Evolutionary conservation across 2,888 invertebrate genomes (phyloP).

Genomic region (Ophion ventricosus): DNA sequence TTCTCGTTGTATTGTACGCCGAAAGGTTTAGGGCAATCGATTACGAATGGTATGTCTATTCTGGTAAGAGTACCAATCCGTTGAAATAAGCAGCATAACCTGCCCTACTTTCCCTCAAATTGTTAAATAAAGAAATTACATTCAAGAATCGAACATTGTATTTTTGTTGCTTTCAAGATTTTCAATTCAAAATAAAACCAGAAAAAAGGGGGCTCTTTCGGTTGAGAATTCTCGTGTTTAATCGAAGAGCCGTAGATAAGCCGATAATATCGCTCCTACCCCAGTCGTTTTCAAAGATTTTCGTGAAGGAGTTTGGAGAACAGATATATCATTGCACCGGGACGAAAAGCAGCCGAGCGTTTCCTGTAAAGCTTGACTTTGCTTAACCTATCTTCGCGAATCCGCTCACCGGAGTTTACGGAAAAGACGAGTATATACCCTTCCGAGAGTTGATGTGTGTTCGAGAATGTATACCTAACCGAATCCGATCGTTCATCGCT

Average conservation of each 20-base stretch:
- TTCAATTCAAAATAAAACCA: neutral
- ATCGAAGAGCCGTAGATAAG: neutral
- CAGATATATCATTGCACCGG: neutral
- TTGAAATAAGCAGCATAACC: too few relatives aligned
- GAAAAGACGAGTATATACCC: slow-evolving; percentile 37
- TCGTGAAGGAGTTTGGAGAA: neutral
- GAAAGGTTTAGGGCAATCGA: neutral
- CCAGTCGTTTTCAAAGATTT: neutral
- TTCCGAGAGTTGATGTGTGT: slow-evolving; percentile 7
- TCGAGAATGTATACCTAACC: neutral
- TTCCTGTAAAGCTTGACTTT: slow-evolving; percentile 49
- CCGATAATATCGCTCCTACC: neutral
- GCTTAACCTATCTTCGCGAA: slow-evolving; percentile 45
- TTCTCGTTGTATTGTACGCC: neutral
- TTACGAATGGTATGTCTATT: neutral
- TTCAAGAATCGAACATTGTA: neutral
- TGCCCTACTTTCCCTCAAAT: neutral
- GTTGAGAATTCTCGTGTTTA: neutral
- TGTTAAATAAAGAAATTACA: neutral
- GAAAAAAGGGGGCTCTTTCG: neutral
- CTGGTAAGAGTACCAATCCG: neutral
- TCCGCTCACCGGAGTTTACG: slow-evolving; percentile 48
- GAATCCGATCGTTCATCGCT: slow-evolving; percentile 35
- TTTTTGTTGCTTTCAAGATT: neutral
- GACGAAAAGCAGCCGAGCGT: slow-evolving; percentile 37